phyloP scores from a whole-genome alignment of 2,113 vertebrate genomes.

The Sinocyclocheilus anophthalmus region DNA sequence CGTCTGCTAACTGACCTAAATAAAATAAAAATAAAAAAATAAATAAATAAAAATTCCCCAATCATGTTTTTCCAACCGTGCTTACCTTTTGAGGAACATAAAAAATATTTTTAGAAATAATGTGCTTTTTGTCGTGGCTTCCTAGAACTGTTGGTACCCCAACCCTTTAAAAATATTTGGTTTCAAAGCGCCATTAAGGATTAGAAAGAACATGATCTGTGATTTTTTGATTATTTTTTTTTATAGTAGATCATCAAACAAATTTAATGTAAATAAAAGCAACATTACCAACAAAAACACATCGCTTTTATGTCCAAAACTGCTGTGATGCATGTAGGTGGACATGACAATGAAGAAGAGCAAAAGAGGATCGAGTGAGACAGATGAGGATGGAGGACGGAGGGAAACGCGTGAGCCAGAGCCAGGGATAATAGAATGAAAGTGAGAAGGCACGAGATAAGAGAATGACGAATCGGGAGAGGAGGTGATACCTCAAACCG shows the following conservation, averaged over 20 bases:
- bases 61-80: neutral
- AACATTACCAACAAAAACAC: neutral
- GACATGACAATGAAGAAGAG: constrained; percentile 55
- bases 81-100: neutral
- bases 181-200: too few species aligned
- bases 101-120: neutral
- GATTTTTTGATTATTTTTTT: neutral
- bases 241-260: neutral
- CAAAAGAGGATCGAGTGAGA: constrained; percentile 34
- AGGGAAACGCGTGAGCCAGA: too few species aligned
- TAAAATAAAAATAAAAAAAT: too few species aligned
- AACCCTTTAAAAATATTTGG: neutral
- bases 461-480: constrained; percentile 24
- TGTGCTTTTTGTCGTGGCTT: neutral
- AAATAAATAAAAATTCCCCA: neutral
- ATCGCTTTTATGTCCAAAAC: neutral
- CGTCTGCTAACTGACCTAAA: too few species aligned
- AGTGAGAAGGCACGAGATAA: constrained; percentile 41
- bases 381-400: constrained; percentile 60
- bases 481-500: too few species aligned
- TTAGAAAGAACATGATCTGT: neutral
- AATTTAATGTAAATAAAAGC: neutral
- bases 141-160: neutral
- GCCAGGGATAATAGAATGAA: too few species aligned
- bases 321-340: constrained; percentile 10